Conservation (phyloP, 92 coral and sea anemone species). For the Paramuricea clavata region DNA sequence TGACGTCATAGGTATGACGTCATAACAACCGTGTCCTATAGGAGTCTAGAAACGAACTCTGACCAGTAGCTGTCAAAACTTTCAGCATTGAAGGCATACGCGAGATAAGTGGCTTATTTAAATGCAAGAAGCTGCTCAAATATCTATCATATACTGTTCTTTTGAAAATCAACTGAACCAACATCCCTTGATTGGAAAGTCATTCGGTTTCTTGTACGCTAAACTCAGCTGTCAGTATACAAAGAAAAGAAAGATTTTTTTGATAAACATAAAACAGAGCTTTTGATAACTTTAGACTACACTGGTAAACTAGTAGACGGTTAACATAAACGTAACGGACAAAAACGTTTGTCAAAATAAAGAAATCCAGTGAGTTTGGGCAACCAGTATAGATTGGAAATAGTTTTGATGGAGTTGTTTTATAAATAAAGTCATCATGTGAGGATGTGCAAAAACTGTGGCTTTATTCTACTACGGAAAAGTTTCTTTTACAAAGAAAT, state of each 20-base stretch:
- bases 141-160: not conserved
- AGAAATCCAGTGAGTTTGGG: not conserved
- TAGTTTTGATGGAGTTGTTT: not conserved
- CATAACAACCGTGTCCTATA: not conserved
- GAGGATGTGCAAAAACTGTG: not conserved
- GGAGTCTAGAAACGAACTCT: not conserved
- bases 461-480: not conserved
- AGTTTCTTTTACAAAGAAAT: not conserved
- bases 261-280: not conserved
- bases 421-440: not conserved
- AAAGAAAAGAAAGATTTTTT: not conserved
- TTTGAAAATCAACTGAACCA: not conserved
- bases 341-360: not conserved
- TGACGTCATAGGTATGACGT: too few relatives aligned
- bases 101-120: constrained; percentile 1
- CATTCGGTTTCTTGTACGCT: not conserved
- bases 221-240: not conserved
- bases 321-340: not conserved
- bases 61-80: not conserved
- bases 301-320: not conserved
- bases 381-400: too few relatives aligned
- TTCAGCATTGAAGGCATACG: too few relatives aligned
- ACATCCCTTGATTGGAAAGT: not conserved
- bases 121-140: constrained; percentile 20
- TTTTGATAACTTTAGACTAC: not conserved